A percentile compares a stretch with the other conserved stretches of the same genome.
These are phyloP conservation scores for Drosophila neocordata DNA, from an alignment of 1,140 invertebrate genomes.

Conservation along the genomic window DNA sequence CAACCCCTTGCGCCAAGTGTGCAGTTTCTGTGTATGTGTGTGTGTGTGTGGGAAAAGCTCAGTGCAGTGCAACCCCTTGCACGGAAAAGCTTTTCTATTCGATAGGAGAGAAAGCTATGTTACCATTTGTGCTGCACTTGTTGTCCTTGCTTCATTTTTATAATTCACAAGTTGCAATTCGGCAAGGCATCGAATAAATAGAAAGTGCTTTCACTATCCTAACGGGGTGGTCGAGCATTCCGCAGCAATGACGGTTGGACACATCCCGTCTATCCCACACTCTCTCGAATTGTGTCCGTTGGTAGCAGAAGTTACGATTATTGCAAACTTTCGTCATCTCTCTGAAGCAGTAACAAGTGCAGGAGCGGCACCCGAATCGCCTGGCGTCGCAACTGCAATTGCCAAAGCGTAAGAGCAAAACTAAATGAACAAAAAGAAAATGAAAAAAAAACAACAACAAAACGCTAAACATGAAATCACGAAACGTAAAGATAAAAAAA, in stretches of 20 bases:
- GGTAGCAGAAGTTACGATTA: conserved; percentile 62
- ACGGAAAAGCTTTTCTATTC: conserved; percentile 25
- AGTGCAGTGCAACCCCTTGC: conserved; percentile 46
- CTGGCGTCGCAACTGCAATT: conserved; percentile 19
- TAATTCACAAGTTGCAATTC: conserved; percentile 69
- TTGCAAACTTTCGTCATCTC: conserved; percentile 73
- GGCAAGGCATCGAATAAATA: conserved; percentile 39
- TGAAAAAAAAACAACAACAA: conserved; percentile 40
- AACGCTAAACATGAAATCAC: conserved; percentile 46
- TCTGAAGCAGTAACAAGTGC: conserved; percentile 61
- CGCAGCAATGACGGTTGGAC: conserved; percentile 75
- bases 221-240: conserved; percentile 76
- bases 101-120: conserved; percentile 36
- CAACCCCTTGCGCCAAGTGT: background rate
- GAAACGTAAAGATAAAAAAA: conserved; percentile 67
- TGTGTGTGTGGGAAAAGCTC: conserved; percentile 21
- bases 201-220: background rate
- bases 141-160: conserved; percentile 1
- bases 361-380: conserved; percentile 17
- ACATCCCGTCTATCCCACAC: conserved; percentile 72
- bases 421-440: conserved; percentile 40
- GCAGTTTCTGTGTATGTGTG: no score
- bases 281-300: conserved; percentile 69
- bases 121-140: conserved; percentile 37
- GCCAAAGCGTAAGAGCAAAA: conserved; percentile 47